Evolutionary conservation across 2,888 invertebrate species (phyloP), one percentile per base, ranked within the genome.

Genomic region (Dione vanillae): DNA sequence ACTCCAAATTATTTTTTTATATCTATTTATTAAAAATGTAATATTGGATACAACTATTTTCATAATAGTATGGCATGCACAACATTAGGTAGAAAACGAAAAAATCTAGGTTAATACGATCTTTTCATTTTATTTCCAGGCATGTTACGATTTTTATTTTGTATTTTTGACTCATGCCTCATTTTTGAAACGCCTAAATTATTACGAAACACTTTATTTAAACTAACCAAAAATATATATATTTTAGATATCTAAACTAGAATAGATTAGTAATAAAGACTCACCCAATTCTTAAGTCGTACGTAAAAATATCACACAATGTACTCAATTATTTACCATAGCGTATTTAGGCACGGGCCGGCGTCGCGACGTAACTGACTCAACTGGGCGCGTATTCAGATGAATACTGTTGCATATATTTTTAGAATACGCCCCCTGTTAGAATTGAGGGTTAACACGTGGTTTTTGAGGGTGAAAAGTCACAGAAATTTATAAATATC

Each of bases 391-490:
- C 82, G 82, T 85, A 84, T 83, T 82, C 74, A 76, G 73, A 83
- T 85, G 71, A 56, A 84, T 83, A 82, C 83, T 80, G 81, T 80
- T 76, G 79, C 79, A 80, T 78, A 73, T 92, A 92, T 92, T 90
- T 92, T 91, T 92, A 92, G 92, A 91, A 85, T 83, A 90, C 92
- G 92, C 92, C 92, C 92, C 91, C 91, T 90, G 85, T 83, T 78
- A 66, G 64, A 41, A 74, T 65, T 75, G 76, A 76, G 76, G 78
- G 80, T 78, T 75, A 77, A 79, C 88, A 87, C 88, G 86, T 88
- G 88, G 83, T 85, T 87, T 90, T 72, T 77, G 78, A 80, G 83
- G 88, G 85, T 86, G 83, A 82, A 80, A 65, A 43, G 51, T 65
- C 51, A 40, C 19, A 66, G 43, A 11, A n/a, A 61, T 7, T 43